A percentile compares a stretch with the other conserved stretches of the same genome.
Conservation (phyloP, 2,113 vertebrate genomes). For the Stigmatopora argus region DNA sequence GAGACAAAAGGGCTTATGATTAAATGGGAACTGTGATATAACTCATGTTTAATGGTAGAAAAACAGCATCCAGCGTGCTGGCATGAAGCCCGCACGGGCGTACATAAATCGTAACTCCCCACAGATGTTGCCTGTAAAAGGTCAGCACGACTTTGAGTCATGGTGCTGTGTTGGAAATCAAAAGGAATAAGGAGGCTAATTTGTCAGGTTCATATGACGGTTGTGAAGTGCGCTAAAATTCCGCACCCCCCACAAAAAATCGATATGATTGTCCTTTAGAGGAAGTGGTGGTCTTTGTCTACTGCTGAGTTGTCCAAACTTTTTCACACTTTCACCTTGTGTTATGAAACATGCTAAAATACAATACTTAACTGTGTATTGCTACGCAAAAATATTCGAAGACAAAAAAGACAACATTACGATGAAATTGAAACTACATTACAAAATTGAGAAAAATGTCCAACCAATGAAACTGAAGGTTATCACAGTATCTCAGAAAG, state of each 20-base stretch:
- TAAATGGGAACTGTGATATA: constrained; percentile 66
- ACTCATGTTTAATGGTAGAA: constrained; percentile 70
- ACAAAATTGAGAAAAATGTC: too few species aligned
- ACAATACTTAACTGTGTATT: neutral
- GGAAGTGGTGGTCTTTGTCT: neutral
- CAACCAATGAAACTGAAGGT: too few species aligned
- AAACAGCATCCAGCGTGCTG: constrained; percentile 62
- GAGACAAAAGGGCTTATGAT: constrained; percentile 49
- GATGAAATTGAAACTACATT: too few species aligned
- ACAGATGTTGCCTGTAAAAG: constrained; percentile 66
- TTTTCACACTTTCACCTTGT: neutral
- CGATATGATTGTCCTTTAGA: neutral
- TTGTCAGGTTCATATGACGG: constrained; percentile 44
- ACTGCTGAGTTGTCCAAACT: neutral
- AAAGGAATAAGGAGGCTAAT: constrained; percentile 44
- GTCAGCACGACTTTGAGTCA: constrained; percentile 68
- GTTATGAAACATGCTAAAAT: neutral
- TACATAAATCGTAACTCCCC: constrained; percentile 60
- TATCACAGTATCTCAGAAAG: too few species aligned
- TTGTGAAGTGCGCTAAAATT: neutral
- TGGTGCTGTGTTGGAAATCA: constrained; percentile 52
- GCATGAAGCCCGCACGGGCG: constrained; percentile 46
- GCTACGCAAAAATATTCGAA: too few species aligned
- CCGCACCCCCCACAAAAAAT: neutral
- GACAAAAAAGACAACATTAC: too few species aligned